These are phyloP conservation scores for Anguilla rostrata DNA, from an alignment of 2,113 vertebrate species.

Conservation along the genomic window DNA sequence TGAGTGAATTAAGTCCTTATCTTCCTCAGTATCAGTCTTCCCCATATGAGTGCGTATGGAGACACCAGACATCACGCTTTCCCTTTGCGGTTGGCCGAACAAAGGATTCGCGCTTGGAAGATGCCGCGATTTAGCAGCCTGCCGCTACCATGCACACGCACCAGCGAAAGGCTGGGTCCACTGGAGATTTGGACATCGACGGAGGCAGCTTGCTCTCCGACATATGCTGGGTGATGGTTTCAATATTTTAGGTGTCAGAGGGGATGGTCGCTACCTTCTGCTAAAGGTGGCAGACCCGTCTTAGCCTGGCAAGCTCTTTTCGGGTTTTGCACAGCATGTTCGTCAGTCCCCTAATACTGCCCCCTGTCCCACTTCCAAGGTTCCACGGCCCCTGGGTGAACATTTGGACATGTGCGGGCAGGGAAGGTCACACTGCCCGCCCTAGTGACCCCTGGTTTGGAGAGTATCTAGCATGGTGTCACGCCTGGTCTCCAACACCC, in stretches of 20 bases:
- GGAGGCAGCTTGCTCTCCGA: background rate
- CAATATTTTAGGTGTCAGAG: slow-evolving; percentile 6
- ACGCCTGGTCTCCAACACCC: no score
- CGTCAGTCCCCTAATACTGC: background rate
- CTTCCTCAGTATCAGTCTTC: background rate
- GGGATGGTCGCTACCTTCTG: slow-evolving; percentile 23
- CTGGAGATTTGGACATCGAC: background rate
- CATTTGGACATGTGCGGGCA: background rate
- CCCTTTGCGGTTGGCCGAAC: slow-evolving; percentile 11
- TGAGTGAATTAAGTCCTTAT: no score
- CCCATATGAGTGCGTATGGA: slow-evolving; percentile 1
- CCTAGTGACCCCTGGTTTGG: background rate
- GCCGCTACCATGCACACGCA: background rate
- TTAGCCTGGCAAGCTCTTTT: background rate
- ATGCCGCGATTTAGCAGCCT: background rate
- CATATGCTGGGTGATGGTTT: slow-evolving; percentile 26
- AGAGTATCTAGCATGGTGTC: no score
- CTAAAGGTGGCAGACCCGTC: background rate
- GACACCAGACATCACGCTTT: background rate
- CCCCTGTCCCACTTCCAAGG: background rate
- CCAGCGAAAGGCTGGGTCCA: background rate
- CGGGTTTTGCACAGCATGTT: background rate
- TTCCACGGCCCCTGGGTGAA: background rate
- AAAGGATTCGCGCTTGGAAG: background rate
- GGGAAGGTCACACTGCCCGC: background rate